Evolutionary conservation across 1,140 invertebrate genomes (phyloP), one percentile per base, ranked within the genome.

Genomic region (Armadillidium nasatum): DNA sequence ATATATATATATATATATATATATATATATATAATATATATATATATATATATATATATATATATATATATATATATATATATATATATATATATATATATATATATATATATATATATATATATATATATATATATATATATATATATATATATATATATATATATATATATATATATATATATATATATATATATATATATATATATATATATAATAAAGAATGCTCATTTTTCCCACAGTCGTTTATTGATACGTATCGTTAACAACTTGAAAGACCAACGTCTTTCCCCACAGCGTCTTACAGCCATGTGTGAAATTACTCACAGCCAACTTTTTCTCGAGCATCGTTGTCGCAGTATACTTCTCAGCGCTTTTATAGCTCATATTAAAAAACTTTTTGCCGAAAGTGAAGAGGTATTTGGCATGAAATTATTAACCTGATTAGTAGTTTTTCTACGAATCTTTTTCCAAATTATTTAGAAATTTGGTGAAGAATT

Each of bases 241-340:
- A 60, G 50, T 60, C 50, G 19, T 60, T 60, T 60, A 19, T 13
- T 60, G 11, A 60, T 67, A n/a, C 19, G 44, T 23, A 75, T 75
- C 60, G 11, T 75, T 7, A 44, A 21, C 22, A 75, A 22, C 73
- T 67, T 75, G 60, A n/a, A 44, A 19, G 44, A 23, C 60, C 33
- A 33, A 10, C 60, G 44, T 10, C 73, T 75, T 7, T 68, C 44
- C 13, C 73, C 73, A 9, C 73, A 75, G 73, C 46, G 54, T 13
- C 73, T 75, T 4, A 9, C 60, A 11, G 33, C 73, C 33, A 75
- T 75, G 73, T 33, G 50, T 33, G 54, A 75, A 60, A 75, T 75
- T 33, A 68, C 44, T 33, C 73, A 75, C 66, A 75, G 73, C 73
- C 43, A 75, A 33, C 73, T 75, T 3, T 75, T 75, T 11, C n/a